These are phyloP conservation scores for Petrolisthes cinctipes DNA, from an alignment of 2,888 invertebrate genomes.

Conservation along the genomic window DNA sequence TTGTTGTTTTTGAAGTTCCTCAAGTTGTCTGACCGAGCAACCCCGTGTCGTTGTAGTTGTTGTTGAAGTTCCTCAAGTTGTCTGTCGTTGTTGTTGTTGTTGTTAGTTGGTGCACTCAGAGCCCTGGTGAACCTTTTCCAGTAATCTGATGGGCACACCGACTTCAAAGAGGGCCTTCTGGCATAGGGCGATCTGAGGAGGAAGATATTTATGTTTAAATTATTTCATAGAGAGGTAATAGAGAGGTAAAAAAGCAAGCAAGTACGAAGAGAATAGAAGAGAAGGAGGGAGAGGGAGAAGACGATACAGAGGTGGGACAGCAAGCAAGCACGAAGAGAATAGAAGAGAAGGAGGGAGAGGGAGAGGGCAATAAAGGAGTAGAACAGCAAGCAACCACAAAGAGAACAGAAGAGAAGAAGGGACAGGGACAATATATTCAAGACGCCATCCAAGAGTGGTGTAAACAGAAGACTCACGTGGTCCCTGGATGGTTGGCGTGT, in stretches of 20 bases:
- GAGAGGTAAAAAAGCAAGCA: neutral
- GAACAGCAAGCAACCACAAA: neutral
- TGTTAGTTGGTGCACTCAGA: neutral
- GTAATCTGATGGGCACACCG: neutral
- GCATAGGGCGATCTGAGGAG: neutral
- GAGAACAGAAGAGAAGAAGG: neutral
- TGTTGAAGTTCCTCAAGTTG: too few species aligned
- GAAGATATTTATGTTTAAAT: neutral
- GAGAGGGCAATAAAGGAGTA: neutral
- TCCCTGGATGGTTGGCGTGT: neutral
- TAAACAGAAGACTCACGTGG: neutral
- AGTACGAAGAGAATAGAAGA: neutral
- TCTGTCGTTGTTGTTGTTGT: neutral
- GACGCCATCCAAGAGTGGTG: neutral
- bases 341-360: neutral
- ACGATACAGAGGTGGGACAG: neutral
- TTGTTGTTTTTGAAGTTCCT: too few species aligned
- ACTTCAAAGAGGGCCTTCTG: neutral
- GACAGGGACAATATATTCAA: neutral
- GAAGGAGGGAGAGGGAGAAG: constrained; percentile 7
- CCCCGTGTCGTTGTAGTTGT: too few species aligned
- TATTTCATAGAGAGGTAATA: neutral
- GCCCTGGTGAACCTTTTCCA: neutral
- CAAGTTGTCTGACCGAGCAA: too few species aligned
- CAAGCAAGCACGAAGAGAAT: neutral